Evolutionary conservation across 2,888 invertebrate genomes (phyloP).

Genomic region (Emmelina monodactyla): DNA sequence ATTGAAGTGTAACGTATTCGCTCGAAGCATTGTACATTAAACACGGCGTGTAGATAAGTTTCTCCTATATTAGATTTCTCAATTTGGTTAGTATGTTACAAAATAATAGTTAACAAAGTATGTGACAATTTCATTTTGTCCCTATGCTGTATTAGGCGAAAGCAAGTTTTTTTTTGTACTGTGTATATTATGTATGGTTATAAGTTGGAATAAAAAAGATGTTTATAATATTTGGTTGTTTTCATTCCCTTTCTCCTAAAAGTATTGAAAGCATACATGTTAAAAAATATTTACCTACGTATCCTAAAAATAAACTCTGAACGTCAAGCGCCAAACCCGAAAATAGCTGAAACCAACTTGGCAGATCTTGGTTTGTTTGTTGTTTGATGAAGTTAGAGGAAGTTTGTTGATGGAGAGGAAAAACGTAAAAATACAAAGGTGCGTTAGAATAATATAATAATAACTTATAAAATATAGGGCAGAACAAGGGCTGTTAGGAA

Average conservation of each 20-base stretch:
- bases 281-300: too few species aligned
- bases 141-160: constrained; percentile 62
- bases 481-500: too few species aligned
- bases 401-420: too few species aligned
- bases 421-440: too few species aligned
- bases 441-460: too few species aligned
- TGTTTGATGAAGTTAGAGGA: too few species aligned
- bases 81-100: constrained; percentile 58
- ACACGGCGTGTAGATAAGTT: constrained; percentile 64
- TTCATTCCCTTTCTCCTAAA: constrained; percentile 15
- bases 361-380: too few species aligned
- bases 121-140: constrained; percentile 63
- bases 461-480: too few species aligned
- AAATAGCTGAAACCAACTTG: too few species aligned
- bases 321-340: too few species aligned
- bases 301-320: too few species aligned
- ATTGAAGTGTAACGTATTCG: constrained; percentile 59
- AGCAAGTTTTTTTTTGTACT: constrained; percentile 81
- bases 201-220: constrained; percentile 70
- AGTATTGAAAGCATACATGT: too few species aligned
- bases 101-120: constrained; percentile 49
- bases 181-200: constrained; percentile 83
- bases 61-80: constrained; percentile 62
- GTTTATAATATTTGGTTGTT: constrained; percentile 56
- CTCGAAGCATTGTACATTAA: constrained; percentile 65